phyloP scores from a whole-genome alignment of 2,888 invertebrate species.

The Didymodactylos carnosus region DNA sequence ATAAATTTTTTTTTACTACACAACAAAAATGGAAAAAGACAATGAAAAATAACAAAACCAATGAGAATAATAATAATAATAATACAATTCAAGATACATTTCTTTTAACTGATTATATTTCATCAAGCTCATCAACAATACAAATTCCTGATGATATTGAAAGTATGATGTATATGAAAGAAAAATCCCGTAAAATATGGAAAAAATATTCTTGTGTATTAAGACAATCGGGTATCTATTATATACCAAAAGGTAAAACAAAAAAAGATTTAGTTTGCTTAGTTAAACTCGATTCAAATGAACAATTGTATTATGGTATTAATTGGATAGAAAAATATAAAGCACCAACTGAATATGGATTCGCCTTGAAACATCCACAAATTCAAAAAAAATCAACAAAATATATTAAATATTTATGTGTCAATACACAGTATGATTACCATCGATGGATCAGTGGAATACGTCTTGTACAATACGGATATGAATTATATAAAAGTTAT shows the following conservation, averaged over 20 bases:
- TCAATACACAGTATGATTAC: constrained; percentile 65
- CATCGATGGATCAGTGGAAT: constrained; percentile 89
- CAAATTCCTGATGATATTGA: constrained; percentile 53
- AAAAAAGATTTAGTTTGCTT: constrained; percentile 46
- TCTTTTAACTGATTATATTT: no score
- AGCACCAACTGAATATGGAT: constrained; percentile 81
- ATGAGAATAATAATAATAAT: not conserved
- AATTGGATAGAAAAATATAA: constrained; percentile 97
- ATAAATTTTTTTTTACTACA: not conserved
- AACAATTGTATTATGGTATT: constrained; percentile 64
- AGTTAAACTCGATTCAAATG: constrained; percentile 62
- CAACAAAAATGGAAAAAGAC: no score
- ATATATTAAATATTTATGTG: constrained; percentile 85
- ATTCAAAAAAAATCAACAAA: constrained; percentile 72
- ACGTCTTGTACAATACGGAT: constrained; percentile 60
- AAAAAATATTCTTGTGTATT: constrained; percentile 87
- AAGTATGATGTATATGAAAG: constrained; percentile 75
- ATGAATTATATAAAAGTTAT: constrained; percentile 58
- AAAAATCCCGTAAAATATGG: constrained; percentile 93
- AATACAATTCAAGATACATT: not conserved
- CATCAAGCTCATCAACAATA: no score
- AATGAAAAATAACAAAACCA: not conserved
- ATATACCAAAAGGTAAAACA: constrained; percentile 64
- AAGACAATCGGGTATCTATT: constrained; percentile 81
- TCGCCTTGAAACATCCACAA: constrained; percentile 82